A percentile compares a stretch with the other conserved stretches of the same genome.
phyloP scores from a whole-genome alignment of 2,888 invertebrate genomes.

The Rhodophaea formosa region DNA sequence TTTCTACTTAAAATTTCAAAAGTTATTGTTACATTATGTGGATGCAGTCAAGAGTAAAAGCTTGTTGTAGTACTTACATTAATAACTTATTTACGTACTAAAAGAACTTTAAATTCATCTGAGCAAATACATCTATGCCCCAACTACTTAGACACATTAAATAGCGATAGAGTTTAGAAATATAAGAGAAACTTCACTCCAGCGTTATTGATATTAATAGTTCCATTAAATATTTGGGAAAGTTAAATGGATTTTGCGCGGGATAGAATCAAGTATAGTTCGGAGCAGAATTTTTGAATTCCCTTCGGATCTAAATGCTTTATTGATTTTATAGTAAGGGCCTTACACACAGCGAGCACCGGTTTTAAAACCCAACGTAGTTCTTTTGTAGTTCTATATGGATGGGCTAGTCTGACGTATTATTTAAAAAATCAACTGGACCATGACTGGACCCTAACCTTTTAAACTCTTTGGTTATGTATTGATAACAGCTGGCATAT shows the following conservation, averaged over 20 bases:
- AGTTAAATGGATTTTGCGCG: slow-evolving; percentile 2
- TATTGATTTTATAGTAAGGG: neutral
- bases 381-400: too few relatives aligned
- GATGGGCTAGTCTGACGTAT: too few relatives aligned
- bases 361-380: neutral
- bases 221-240: neutral
- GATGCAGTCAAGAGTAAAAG: too few relatives aligned
- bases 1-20: too few relatives aligned
- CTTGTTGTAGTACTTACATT: too few relatives aligned
- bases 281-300: neutral
- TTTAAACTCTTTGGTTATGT: too few relatives aligned
- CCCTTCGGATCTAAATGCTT: neutral
- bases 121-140: neutral
- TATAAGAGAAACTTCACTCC: neutral
- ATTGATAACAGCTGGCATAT: too few relatives aligned
- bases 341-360: neutral
- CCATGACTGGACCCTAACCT: too few relatives aligned
- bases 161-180: neutral
- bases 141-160: neutral
- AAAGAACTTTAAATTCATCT: neutral
- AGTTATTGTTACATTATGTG: too few relatives aligned
- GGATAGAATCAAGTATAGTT: neutral
- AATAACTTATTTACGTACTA: too few relatives aligned
- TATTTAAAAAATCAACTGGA: too few relatives aligned
- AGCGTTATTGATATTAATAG: slow-evolving; percentile 5